Evolutionary conservation across 2,888 invertebrate genomes (phyloP).

Genomic region (Petrophora chlorosata): DNA sequence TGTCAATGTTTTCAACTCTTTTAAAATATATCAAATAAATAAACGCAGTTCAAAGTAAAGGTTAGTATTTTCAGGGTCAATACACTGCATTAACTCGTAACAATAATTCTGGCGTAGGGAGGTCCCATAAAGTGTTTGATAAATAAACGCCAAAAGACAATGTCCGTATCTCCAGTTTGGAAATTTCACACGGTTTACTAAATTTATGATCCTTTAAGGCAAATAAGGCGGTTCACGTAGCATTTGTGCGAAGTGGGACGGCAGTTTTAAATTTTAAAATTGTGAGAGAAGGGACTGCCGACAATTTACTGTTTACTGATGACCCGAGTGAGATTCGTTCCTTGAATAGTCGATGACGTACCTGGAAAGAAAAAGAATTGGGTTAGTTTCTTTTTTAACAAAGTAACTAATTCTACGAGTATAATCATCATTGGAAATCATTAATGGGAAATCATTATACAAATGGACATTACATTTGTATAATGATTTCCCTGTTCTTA

Average conservation of each 20-base stretch:
- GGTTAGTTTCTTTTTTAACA: constrained; percentile 34
- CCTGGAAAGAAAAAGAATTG: constrained; percentile 34
- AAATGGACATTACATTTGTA: too few species aligned
- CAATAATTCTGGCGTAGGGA: constrained; percentile 10
- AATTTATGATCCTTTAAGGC: constrained; percentile 58
- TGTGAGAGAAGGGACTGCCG: constrained; percentile 9
- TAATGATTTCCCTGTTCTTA: too few species aligned
- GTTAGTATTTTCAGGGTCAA: constrained; percentile 21
- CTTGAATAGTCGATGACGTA: constrained; percentile 25
- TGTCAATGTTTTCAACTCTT: too few species aligned
- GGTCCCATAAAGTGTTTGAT: constrained; percentile 38
- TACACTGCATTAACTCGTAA: too few species aligned
- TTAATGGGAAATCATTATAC: too few species aligned
- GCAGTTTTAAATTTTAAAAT: constrained; percentile 48
- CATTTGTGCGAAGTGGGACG: constrained; percentile 42
- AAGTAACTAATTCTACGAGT: too few species aligned
- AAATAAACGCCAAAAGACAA: constrained; percentile 39
- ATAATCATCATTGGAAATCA: too few species aligned
- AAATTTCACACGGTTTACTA: constrained; percentile 54
- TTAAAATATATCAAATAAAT: too few species aligned
- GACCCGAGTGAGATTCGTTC: constrained; percentile 1
- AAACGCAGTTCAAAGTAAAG: too few species aligned
- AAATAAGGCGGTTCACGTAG: constrained; percentile 46
- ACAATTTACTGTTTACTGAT: constrained; percentile 17
- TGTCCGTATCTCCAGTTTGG: constrained; percentile 23